Evolutionary conservation across 2,113 vertebrate genomes (phyloP).

Genomic region (Ahaetulla prasina): DNA sequence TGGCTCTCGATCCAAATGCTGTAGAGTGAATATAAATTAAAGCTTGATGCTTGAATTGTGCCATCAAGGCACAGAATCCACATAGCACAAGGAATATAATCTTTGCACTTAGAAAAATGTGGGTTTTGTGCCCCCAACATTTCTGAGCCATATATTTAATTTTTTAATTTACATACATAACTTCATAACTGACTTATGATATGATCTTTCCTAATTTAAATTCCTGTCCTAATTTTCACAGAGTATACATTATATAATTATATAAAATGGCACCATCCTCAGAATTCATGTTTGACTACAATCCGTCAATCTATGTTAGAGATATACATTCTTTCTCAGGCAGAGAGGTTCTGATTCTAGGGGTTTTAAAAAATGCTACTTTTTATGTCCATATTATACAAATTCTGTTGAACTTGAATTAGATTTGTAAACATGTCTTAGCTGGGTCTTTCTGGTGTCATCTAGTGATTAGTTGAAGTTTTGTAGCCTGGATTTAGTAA

Average conservation of each 20-base stretch:
- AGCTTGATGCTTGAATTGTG: background rate
- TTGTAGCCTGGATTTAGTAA: background rate
- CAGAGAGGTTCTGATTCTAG: background rate
- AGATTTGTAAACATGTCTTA: background rate
- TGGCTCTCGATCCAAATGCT: slow-evolving; percentile 76
- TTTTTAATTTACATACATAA: background rate
- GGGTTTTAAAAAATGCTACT: background rate
- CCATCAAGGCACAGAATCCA: background rate
- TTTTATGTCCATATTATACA: background rate
- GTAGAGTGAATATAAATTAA: background rate
- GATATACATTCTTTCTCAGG: background rate
- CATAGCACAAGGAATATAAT: background rate
- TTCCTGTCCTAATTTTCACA: background rate
- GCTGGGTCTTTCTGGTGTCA: background rate
- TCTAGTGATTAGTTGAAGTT: background rate
- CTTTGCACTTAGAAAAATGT: background rate
- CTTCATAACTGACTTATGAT: background rate
- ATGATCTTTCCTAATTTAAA: background rate
- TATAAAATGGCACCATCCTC: background rate
- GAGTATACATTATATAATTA: background rate
- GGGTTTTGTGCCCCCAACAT: background rate
- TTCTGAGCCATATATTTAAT: background rate
- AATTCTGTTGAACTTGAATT: background rate
- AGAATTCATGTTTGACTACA: background rate
- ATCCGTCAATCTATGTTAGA: background rate